phyloP scores from a whole-genome alignment of 92 coral and sea anemone genomes.

The Galaxea fascicularis region DNA sequence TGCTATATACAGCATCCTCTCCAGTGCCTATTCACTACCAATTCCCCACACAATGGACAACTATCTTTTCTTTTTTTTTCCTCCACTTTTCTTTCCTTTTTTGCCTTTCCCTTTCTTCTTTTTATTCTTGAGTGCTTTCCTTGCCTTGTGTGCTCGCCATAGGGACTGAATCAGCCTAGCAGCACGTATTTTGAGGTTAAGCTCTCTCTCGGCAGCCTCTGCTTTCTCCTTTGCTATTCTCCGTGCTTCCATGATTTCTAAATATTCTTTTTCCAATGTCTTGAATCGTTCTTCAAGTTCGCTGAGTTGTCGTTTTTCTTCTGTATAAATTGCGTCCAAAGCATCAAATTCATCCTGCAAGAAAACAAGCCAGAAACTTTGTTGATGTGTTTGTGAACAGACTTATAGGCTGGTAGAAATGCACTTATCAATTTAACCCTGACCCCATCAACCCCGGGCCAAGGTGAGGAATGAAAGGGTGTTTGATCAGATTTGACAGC shows the following conservation, averaged over 20 bases:
- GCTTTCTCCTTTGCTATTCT: constrained; percentile 97
- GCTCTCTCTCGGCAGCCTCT: constrained; percentile 87
- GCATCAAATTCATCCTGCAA: constrained; percentile 96
- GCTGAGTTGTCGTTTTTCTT: constrained; percentile 92
- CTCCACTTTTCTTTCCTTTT: constrained; percentile 79
- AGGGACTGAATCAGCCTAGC: constrained; percentile 92
- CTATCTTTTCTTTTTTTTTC: constrained; percentile 66
- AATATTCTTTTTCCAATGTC: constrained; percentile 90
- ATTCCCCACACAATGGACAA: too few species aligned
- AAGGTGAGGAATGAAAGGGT: too few species aligned
- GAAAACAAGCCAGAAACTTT: background rate
- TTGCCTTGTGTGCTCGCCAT: constrained; percentile 97
- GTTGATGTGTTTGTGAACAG: too few species aligned
- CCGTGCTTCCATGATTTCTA: constrained; percentile 84
- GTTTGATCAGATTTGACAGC: too few species aligned
- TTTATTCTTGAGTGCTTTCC: constrained; percentile 89
- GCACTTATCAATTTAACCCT: too few species aligned
- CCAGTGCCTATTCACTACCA: too few species aligned
- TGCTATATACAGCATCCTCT: too few species aligned
- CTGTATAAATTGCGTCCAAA: constrained; percentile 89
- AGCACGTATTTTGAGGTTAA: constrained; percentile 93
- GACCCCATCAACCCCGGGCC: too few species aligned
- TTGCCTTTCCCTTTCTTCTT: constrained; percentile 86
- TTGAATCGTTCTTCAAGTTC: constrained; percentile 96
- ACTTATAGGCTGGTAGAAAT: too few species aligned